Evolutionary conservation across 2,797 vertebrate genomes (phyloP), one percentile per base, ranked within the genome.

Genomic region (Sarcophilus harrisii): DNA sequence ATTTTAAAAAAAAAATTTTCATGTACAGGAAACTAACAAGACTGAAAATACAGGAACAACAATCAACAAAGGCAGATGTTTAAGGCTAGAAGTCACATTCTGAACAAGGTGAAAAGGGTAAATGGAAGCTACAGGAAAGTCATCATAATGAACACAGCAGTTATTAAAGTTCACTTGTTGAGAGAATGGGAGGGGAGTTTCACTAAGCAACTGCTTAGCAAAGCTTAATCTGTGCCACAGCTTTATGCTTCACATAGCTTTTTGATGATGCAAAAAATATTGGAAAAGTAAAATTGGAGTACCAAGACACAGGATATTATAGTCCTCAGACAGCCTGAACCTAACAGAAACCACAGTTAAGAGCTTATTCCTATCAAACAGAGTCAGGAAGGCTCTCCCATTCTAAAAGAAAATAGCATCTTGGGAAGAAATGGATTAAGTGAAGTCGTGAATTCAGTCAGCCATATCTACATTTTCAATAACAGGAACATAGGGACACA

Each of bases 21-120:
- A 38, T 49, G 95, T 89, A 96, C 98, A 98, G 98, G 97, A 98
- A 98, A 95, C 97, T 96, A 96, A 96, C 93, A 97, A 94, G 96
- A 93, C 96, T 92, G 95, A 96, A 97, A 98, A 98, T 96, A 97
- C 93, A 96, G 96, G 92, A 95, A 96, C 96, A 95, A 94, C 45
- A 90, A 94, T 95, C 97, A 94, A 93, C 96, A 92, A n/a, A 87
- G 0, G 0, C 97, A 97, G 97, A 96, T 94, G 96, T 92, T 92
- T 91, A 38, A n/a, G 95, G 92, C 93, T 97, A 95, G 95, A 94
- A 97, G 97, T 95, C 92, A 94, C 96, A 95, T 93, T 96, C 95
- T 92, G 95, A 92, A 81, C 92, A 92, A 95, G 97, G 97, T 96
- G 95, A 98, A 98, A 97, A 98, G 97, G 98, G 93, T 93, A 92